Evolutionary conservation across 2,113 vertebrate genomes (phyloP).

Genomic region (Chionis minor): DNA sequence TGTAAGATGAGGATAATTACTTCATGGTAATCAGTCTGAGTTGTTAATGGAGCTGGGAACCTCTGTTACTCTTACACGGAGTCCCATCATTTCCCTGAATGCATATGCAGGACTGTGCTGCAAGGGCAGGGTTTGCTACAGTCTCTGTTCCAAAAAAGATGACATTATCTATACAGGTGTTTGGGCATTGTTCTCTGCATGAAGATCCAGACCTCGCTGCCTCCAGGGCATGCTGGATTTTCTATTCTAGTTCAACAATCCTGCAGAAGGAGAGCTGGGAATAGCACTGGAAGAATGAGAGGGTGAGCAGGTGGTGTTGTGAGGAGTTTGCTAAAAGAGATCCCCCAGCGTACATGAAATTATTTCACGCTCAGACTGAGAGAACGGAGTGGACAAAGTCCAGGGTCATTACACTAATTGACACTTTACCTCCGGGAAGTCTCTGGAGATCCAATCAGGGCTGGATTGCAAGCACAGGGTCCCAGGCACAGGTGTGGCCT

Average conservation of each 20-base stretch:
- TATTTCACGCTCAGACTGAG: constrained; percentile 32
- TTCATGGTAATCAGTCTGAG: neutral
- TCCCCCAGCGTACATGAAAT: constrained; percentile 59
- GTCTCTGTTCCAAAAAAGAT: neutral
- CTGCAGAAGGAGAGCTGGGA: constrained; percentile 41
- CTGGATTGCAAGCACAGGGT: neutral
- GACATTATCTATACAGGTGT: constrained; percentile 11
- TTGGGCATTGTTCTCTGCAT: neutral
- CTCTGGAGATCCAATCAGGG: constrained; percentile 70
- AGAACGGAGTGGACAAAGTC: constrained; percentile 55
- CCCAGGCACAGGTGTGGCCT: constrained; percentile 72
- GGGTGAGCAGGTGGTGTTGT: constrained; percentile 63
- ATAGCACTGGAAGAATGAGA: constrained; percentile 35
- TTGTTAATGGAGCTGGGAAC: neutral
- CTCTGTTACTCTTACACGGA: neutral
- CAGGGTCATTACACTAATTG: constrained; percentile 75
- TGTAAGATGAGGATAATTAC: constrained; percentile 1
- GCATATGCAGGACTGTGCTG: neutral
- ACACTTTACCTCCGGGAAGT: constrained; percentile 70
- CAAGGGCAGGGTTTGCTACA: neutral
- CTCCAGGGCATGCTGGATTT: neutral
- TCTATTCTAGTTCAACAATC: neutral
- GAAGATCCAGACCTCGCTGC: neutral
- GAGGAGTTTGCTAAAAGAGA: constrained; percentile 45
- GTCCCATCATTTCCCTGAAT: neutral